Base-by-base conservation (phyloP, 2,113 vertebrate genomes). In the Loxodonta africana region DNA sequence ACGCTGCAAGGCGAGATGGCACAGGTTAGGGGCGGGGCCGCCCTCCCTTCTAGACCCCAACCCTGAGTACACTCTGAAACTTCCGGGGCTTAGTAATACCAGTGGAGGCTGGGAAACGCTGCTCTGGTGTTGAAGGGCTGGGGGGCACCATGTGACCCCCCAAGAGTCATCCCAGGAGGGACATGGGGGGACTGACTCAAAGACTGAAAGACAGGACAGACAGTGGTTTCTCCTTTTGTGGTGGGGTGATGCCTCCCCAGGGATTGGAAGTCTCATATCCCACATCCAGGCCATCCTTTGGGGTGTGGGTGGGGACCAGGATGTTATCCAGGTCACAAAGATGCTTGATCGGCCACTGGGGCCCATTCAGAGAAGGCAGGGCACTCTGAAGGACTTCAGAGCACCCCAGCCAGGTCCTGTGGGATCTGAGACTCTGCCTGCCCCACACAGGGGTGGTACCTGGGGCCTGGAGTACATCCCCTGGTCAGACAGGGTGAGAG, bases 1-100 rank as follows among this genome's bases (percentile, higher is more conserved):
- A 82, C 6, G 20, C 97, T 97, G 67, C 28, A 88, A 94, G 37
- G 48, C 53, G 90, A 90, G 18, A 28, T 12, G 18, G 26, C 28
- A 62, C 0, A 2, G 1, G 0, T 97, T 44, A 94, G 88, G 15
- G 9, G 62, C 15, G 6, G 0, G 0, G 60, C 60, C 18, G 4
- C n/a, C 53, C 44, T 30, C 23, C 17, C 18, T 73, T 73, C 69
- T 37, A 28, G 15, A 57, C 44, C 9, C 53, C 67, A 28, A 26
- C 6, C 15, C 60, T 41, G 9, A 25, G 80, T 46, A 21, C 60
- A 37, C 17, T 41, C 41, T n/a, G 46, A 26, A 28, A 51, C 53
- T n/a, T 28, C 21, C 26, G 46, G 12, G 62, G 6, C 1, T 0
- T 0, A 8, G 60, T 5, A 17, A 60, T 30, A 10, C 48, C 6